Evolutionary conservation across 2,113 vertebrate species (phyloP), one percentile per base, ranked within the genome.

Genomic region (Mobula birostris): DNA sequence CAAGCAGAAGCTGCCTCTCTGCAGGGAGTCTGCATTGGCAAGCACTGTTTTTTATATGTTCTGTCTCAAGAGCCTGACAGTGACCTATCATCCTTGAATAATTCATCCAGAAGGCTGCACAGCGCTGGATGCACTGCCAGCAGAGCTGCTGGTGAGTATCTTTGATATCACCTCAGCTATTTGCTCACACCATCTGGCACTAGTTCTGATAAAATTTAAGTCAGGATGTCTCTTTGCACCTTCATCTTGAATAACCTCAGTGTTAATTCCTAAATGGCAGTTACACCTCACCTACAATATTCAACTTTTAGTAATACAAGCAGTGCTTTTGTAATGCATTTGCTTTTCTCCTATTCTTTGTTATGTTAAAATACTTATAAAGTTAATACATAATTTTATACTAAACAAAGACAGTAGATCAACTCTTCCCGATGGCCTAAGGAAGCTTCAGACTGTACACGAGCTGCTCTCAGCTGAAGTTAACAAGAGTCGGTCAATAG

Each of bases 101-200:
- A 76, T 93, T 56, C 56, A 76, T 76, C 32, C 36, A 93, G 70
- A 56, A 76, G 19, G 24, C 7, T 12, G 91, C 68, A 32, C 70
- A 93, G 70, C 74, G 91, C 70, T 90, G 58, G 29, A 68, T 36
- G 61, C 17, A 32, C 85, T 72, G 36, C 90, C 58, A 63, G 14
- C 88, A 72, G 88, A 66, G 63, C 2, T 19, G 58, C 36, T 72
- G 85, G 58, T 63, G 85, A 88, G 63, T n/a, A 66, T 63, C 85
- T 90, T 36, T 36, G 32, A 36, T 79, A 79, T 79, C n/a, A 61
- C 83, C 36, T 76, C 91, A 76, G 36, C 24, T 56, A 90, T 11
- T 74, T 93, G 32, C 66, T 92, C 70, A n/a, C 32, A 92, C 91
- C 91, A 93, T 93, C 91, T 93, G 91, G 91, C 68, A 48, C 70